Percentiles rank a stretch among this genome's conserved stretches.
These are phyloP conservation scores for Trachymyrmex septentrionalis DNA, from an alignment of 1,140 invertebrate genomes.

Conservation along the genomic window DNA sequence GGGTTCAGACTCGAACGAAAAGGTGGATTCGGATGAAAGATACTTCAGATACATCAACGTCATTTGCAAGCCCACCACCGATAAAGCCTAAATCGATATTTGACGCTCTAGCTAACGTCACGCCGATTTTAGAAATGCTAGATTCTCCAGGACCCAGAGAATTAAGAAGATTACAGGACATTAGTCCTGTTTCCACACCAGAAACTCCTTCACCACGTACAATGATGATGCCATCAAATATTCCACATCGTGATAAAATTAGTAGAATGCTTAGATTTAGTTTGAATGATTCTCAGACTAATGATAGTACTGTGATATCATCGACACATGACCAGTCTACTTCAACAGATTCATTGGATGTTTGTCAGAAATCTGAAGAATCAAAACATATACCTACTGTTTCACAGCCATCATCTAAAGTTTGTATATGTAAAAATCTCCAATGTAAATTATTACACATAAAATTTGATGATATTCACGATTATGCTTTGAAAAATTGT, in stretches of 20 bases:
- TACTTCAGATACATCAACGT: conserved; percentile 83
- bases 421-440: conserved; percentile 80
- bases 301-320: conserved; percentile 20
- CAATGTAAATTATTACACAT: conserved; percentile 77
- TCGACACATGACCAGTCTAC: conserved; percentile 53
- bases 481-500: conserved; percentile 74
- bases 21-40: conserved; percentile 75
- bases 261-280: conserved; percentile 70
- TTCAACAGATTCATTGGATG: conserved; percentile 55
- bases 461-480: conserved; percentile 66
- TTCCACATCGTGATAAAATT: conserved; percentile 70
- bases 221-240: conserved; percentile 82
- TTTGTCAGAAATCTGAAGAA: neutral
- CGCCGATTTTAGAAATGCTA: conserved; percentile 81
- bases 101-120: conserved; percentile 64
- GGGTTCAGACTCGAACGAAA: conserved; percentile 57
- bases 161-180: conserved; percentile 48
- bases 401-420: conserved; percentile 13
- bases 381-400: neutral
- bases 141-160: conserved; percentile 76
- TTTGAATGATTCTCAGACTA: conserved; percentile 27
- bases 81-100: conserved; percentile 63
- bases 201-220: conserved; percentile 83
- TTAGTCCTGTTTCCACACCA: conserved; percentile 84
- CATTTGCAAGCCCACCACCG: conserved; percentile 82